phyloP scores from a whole-genome alignment of 2,888 invertebrate species.

The Gortyna flavago region DNA sequence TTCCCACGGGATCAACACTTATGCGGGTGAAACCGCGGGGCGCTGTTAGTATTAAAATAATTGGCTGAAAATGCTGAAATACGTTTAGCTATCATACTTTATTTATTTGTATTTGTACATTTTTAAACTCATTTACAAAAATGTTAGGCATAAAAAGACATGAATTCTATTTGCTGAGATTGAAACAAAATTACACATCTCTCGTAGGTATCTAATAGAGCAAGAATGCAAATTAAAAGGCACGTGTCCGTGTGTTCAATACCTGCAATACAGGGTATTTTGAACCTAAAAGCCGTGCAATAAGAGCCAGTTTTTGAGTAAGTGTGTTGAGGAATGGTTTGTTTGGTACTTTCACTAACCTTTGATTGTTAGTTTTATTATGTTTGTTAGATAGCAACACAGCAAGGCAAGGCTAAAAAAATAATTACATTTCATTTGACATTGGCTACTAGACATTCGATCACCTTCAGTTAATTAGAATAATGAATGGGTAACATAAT shows the following conservation, averaged over 20 bases:
- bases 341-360: neutral
- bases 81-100: neutral
- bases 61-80: too few relatives aligned
- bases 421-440: neutral
- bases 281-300: neutral
- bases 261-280: neutral
- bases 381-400: neutral
- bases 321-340: neutral
- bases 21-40: too few relatives aligned
- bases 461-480: neutral
- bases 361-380: neutral
- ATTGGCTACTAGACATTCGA: slow-evolving; percentile 13
- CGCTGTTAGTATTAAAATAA: neutral
- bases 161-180: neutral
- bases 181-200: neutral
- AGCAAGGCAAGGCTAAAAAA: neutral
- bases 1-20: too few relatives aligned
- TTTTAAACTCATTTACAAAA: neutral
- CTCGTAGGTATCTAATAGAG: too few relatives aligned
- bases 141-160: neutral
- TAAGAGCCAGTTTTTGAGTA: neutral
- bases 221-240: neutral
- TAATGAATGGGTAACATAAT: neutral
- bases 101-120: neutral
- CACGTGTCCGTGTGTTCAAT: neutral